Percentiles rank a stretch among this genome's conserved stretches.
Evolutionary conservation across 2,888 invertebrate species (phyloP).

Genomic region (Erebia aethiops): DNA sequence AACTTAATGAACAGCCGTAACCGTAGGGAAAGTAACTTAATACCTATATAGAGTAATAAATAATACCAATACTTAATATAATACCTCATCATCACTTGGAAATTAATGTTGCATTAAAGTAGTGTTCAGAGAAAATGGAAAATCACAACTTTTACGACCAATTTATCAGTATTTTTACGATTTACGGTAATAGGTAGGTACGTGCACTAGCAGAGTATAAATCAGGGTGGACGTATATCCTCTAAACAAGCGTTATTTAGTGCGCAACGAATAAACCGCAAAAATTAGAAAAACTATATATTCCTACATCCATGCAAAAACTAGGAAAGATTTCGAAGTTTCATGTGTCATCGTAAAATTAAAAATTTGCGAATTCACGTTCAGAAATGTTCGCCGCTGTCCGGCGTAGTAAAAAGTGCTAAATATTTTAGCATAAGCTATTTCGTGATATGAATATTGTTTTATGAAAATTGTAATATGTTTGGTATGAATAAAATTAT

Average conservation of each 20-base stretch:
- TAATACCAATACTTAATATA: no score
- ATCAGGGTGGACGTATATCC: conserved; percentile 14
- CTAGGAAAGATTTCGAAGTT: conserved; percentile 24
- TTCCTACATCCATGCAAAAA: not conserved
- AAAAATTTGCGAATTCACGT: conserved; percentile 31
- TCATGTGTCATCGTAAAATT: conserved; percentile 29
- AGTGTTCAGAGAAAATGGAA: no score
- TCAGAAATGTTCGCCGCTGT: conserved; percentile 23
- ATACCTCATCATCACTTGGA: no score
- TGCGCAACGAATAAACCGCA: conserved; percentile 19
- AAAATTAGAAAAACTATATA: conserved; percentile 20
- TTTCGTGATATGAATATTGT: conserved; percentile 2
- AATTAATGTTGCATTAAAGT: no score
- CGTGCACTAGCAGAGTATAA: conserved; percentile 10
- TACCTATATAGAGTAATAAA: no score
- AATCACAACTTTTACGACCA: conserved; percentile 7
- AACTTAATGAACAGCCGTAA: no score
- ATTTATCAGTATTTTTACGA: conserved; percentile 26
- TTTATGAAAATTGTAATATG: not conserved
- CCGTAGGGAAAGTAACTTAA: no score
- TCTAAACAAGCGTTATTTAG: conserved; percentile 35
- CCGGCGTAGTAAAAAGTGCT: conserved; percentile 22
- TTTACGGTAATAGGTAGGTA: conserved; percentile 13
- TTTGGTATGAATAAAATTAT: conserved; percentile 8
- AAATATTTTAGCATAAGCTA: conserved; percentile 18